Conservation (phyloP, 1,140 invertebrate genomes). For the Ruditapes philippinarum region DNA sequence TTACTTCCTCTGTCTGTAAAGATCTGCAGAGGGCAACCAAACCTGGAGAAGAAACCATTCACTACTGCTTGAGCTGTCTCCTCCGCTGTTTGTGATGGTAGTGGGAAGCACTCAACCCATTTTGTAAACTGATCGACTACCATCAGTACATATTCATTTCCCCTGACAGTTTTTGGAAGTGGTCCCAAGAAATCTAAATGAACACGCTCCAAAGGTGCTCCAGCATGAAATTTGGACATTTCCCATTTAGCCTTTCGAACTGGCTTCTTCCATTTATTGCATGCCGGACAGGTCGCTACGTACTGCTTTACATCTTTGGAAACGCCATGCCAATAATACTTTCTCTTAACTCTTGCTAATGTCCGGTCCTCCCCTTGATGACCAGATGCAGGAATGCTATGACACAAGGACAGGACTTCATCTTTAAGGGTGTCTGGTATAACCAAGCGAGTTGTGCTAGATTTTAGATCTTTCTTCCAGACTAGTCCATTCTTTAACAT, state of each 20-base stretch:
- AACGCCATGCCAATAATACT: slow-evolving; percentile 7
- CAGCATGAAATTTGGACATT: slow-evolving; percentile 17
- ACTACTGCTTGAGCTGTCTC: slow-evolving; percentile 7
- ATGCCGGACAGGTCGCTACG: neutral
- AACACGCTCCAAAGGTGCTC: slow-evolving; percentile 39
- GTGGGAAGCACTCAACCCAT: slow-evolving; percentile 30
- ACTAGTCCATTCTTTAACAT: neutral
- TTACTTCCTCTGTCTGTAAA: slow-evolving; percentile 64
- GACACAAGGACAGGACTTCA: neutral
- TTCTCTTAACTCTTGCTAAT: neutral
- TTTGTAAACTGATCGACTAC: slow-evolving; percentile 40
- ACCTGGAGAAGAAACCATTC: neutral
- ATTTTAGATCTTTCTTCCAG: neutral
- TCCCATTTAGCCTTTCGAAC: slow-evolving; percentile 2
- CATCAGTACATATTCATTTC: slow-evolving; percentile 55
- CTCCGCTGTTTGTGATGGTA: neutral
- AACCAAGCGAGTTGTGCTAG: neutral
- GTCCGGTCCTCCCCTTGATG: slow-evolving; percentile 26
- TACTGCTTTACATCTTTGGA: neutral
- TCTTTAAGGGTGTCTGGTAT: neutral
- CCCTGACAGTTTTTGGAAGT: neutral
- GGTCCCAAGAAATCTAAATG: slow-evolving; percentile 49
- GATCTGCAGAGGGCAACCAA: slow-evolving; percentile 35
- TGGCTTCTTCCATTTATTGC: slow-evolving; percentile 8
- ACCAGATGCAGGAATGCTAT: neutral